These are phyloP conservation scores for Orthonychiurus folsomi DNA, from an alignment of 2,888 invertebrate genomes.

Conservation along the genomic window DNA sequence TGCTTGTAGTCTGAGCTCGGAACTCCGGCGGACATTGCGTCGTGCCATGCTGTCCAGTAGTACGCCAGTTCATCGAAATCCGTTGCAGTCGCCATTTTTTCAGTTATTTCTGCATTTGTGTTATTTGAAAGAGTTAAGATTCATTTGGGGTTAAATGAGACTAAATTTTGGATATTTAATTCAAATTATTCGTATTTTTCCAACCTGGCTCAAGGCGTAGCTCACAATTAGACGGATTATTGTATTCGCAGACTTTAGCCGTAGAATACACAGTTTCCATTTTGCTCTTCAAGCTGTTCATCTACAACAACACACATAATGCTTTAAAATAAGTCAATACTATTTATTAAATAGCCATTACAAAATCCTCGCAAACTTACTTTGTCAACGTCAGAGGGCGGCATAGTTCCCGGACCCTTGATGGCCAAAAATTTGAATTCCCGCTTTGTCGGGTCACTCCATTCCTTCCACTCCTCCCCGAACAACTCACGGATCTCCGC, in stretches of 20 bases:
- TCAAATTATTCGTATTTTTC: background rate
- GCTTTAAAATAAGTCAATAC: no score
- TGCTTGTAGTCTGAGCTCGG: conserved; percentile 41
- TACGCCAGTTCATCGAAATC: conserved; percentile 41
- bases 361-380: conserved; percentile 10
- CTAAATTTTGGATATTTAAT: no score
- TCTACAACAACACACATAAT: conserved; percentile 24
- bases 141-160: background rate
- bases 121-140: no score
- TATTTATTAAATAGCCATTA: background rate
- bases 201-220: conserved; percentile 21
- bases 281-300: conserved; percentile 40
- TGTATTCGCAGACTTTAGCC: conserved; percentile 41
- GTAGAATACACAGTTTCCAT: conserved; percentile 44
- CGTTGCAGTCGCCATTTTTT: conserved; percentile 25
- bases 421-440: conserved; percentile 35
- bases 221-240: conserved; percentile 30
- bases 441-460: conserved; percentile 17
- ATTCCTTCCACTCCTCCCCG: conserved; percentile 10
- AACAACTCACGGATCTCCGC: background rate
- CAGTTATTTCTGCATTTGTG: conserved; percentile 44
- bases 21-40: conserved; percentile 31
- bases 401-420: conserved; percentile 35
- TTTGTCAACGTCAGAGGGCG: conserved; percentile 20
- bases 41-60: conserved; percentile 41